Conservation (phyloP, 1,140 invertebrate genomes). For the Ips typographus region DNA sequence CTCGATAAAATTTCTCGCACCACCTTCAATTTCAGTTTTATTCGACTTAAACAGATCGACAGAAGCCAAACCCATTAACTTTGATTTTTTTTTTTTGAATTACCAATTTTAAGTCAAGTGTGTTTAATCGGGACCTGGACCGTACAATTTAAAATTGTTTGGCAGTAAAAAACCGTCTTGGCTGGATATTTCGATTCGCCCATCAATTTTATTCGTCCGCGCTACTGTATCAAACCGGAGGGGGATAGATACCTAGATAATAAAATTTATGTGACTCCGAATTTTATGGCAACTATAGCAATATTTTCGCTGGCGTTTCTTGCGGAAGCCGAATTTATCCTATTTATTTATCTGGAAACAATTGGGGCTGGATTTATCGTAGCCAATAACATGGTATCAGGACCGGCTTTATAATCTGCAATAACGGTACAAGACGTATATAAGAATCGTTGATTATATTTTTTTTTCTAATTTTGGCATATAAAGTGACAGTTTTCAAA, state of each 20-base stretch:
- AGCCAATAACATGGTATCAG: too few species aligned
- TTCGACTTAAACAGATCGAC: neutral
- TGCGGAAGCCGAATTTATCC: neutral
- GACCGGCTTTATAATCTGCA: too few species aligned
- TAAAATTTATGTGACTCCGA: conserved; percentile 9
- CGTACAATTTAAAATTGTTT: too few species aligned
- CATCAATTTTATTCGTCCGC: neutral
- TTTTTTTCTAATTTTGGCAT: too few species aligned
- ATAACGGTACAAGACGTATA: too few species aligned
- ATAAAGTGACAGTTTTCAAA: too few species aligned
- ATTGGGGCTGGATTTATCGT: too few species aligned
- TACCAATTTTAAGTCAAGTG: neutral
- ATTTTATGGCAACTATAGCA: conserved; percentile 13
- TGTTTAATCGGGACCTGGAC: too few species aligned
- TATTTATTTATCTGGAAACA: too few species aligned
- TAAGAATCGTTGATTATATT: too few species aligned
- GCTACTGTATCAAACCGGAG: neutral
- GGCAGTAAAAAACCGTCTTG: too few species aligned
- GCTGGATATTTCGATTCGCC: neutral
- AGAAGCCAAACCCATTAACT: neutral
- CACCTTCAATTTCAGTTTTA: conserved; percentile 17
- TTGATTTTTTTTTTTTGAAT: neutral
- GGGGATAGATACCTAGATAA: conserved; percentile 10
- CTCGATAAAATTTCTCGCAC: neutral
- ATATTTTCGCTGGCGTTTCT: conserved; percentile 5